phyloP scores from a whole-genome alignment of 1,140 invertebrate species.

The Drosophila murphyi region DNA sequence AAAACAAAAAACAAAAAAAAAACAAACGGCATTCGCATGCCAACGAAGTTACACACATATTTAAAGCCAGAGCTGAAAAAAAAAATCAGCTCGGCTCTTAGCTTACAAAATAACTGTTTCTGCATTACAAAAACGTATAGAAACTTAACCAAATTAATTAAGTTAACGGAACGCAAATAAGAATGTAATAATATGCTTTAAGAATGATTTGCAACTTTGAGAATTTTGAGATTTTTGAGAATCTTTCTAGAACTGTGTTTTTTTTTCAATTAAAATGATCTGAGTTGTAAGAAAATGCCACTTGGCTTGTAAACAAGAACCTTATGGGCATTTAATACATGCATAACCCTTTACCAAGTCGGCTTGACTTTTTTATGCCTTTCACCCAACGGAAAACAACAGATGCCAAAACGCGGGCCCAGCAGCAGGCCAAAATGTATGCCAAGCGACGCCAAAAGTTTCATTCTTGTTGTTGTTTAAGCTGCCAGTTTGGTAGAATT shows the following conservation, averaged over 20 bases:
- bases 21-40: slow-evolving; percentile 32
- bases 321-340: slow-evolving; percentile 37
- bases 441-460: slow-evolving; percentile 43
- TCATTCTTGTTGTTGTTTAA: slow-evolving; percentile 34
- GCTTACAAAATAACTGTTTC: slow-evolving; percentile 19
- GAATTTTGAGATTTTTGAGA: not conserved
- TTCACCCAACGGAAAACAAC: slow-evolving; percentile 56
- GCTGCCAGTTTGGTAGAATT: slow-evolving; percentile 53
- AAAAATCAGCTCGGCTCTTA: slow-evolving; percentile 3
- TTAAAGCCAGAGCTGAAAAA: slow-evolving; percentile 24
- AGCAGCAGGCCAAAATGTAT: slow-evolving; percentile 48
- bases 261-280: not conserved
- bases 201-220: not conserved
- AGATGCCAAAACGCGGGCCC: slow-evolving; percentile 38
- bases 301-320: slow-evolving; percentile 9
- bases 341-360: slow-evolving; percentile 42
- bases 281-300: not conserved
- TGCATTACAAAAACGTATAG: not conserved
- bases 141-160: not conserved
- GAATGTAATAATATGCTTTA: not conserved
- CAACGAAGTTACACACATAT: slow-evolving; percentile 5
- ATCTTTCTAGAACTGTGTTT: slow-evolving; percentile 11
- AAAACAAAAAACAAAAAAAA: slow-evolving; percentile 9
- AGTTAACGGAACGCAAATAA: too few relatives aligned
- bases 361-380: slow-evolving; percentile 56